Evolutionary conservation across 92 coral and sea anemone species (phyloP), one percentile per base, ranked within the genome.

Genomic region (Parazoanthus darwini): DNA sequence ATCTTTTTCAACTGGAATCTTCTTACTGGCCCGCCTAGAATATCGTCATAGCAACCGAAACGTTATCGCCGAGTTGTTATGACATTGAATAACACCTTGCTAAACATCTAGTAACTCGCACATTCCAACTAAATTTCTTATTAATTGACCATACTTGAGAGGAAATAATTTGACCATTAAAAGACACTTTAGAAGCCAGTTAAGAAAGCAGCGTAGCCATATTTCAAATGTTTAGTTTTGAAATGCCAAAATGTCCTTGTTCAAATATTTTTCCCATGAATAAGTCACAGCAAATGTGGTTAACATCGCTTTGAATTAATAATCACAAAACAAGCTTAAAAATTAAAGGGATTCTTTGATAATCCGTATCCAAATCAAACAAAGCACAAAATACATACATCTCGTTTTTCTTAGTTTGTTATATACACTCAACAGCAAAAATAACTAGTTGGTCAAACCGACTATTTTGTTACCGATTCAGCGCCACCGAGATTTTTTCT

Each of bases 261-360:
- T 46, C 5, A 54, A 54, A 26, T 29, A 54, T 14, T 70, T 72
- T 16, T 74, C n/a, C 59, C 58, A 35, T 43, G n/a, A 8, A 13
- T 26, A 70, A 71, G 25, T 46, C 67, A 35, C 39, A 5, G 48
- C 33, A 33, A 70, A 26, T 84, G 79, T 15, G 87, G 87, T 44
- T 23, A 68, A 48, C 35, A 16, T 44, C 33, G 66, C 48, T 71
- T 70, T 84, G 20, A 84, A 84, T 84, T 84, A 84, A 70, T 70
- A 84, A 84, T 84, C 29, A 16, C 68, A 71, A 84, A 84, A 71
- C 87, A 84, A 50, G 15, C 13, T 84, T 84, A 84, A 84, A 46
- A 84, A 44, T 84, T 84, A n/a, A 84, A 84, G 66, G 25, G 23
- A 18, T 84, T 44, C 87, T 84, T 84, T 84, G 87, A 84, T 84